Evolutionary conservation across 1,140 invertebrate species (phyloP).

Genomic region (Penaeus chinensis): DNA sequence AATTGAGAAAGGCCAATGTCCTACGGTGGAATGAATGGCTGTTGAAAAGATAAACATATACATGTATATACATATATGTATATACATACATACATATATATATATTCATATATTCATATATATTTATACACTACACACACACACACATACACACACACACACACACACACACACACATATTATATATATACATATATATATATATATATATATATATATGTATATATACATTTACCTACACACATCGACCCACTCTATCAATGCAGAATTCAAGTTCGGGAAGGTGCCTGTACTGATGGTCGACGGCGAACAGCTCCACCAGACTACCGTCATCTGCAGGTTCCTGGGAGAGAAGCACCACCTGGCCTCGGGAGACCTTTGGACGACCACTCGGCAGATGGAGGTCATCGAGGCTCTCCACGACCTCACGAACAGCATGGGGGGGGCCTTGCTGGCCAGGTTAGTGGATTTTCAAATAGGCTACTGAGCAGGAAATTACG

Average conservation of each 20-base stretch:
- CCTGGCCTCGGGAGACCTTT: slow-evolving; percentile 32
- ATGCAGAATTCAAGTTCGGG: slow-evolving; percentile 29
- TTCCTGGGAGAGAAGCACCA: slow-evolving; percentile 40
- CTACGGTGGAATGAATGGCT: too few relatives aligned
- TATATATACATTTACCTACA: too few relatives aligned
- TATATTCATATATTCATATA: too few relatives aligned
- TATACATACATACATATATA: too few relatives aligned
- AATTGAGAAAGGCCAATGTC: too few relatives aligned
- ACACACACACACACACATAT: too few relatives aligned
- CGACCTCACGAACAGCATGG: slow-evolving; percentile 2
- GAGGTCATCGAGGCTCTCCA: slow-evolving; percentile 41
- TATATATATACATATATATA: too few relatives aligned
- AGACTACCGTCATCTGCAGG: slow-evolving; percentile 41
- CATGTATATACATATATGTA: too few relatives aligned
- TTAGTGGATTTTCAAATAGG: neutral
- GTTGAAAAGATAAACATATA: too few relatives aligned
- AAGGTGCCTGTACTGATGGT: slow-evolving; percentile 27
- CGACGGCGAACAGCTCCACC: slow-evolving; percentile 35
- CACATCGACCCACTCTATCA: neutral
- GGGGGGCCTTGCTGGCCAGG: slow-evolving; percentile 30
- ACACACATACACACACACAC: too few relatives aligned
- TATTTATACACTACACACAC: too few relatives aligned
- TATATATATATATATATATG: too few relatives aligned
- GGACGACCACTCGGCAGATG: slow-evolving; percentile 37
- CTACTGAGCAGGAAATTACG: neutral